phyloP scores from a whole-genome alignment of 2,113 vertebrate genomes.

The Rhegmatorhina hoffmannsi region DNA sequence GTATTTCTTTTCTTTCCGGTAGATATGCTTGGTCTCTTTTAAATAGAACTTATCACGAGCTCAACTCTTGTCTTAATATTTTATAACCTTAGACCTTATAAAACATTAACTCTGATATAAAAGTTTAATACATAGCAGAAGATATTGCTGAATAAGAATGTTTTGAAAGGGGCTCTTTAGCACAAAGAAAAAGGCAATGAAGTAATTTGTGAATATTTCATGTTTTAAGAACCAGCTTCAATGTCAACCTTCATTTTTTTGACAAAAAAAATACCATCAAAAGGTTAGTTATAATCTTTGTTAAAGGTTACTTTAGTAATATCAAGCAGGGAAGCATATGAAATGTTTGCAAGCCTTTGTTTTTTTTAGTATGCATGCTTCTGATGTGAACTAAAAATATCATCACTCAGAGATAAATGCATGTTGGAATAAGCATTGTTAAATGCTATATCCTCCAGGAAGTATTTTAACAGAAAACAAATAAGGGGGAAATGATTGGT shows the following conservation, averaged over 20 bases:
- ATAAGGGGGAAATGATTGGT: neutral
- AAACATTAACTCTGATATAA: slow-evolving; percentile 75
- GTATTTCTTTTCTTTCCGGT: neutral
- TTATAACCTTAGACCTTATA: slow-evolving; percentile 74
- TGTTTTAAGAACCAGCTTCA: slow-evolving; percentile 26
- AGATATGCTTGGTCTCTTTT: neutral
- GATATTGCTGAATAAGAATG: slow-evolving; percentile 58
- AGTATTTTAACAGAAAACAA: neutral
- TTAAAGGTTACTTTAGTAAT: neutral
- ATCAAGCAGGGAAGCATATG: neutral
- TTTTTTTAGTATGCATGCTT: neutral
- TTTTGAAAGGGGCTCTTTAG: slow-evolving; percentile 41
- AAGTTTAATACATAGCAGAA: slow-evolving; percentile 70
- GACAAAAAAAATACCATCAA: neutral
- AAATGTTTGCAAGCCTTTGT: neutral
- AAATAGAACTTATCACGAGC: slow-evolving; percentile 35
- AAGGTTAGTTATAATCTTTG: slow-evolving; percentile 40
- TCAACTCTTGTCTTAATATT: slow-evolving; percentile 71
- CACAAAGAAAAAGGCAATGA: slow-evolving; percentile 29
- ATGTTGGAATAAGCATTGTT: neutral
- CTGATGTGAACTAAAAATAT: neutral
- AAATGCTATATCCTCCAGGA: neutral
- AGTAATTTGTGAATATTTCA: slow-evolving; percentile 67
- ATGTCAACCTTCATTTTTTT: slow-evolving; percentile 18
- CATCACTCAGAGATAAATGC: neutral